Percentiles rank a stretch among this genome's conserved stretches.
Evolutionary conservation across 2,888 invertebrate species (phyloP).

Genomic region (Diplolepis rosae): DNA sequence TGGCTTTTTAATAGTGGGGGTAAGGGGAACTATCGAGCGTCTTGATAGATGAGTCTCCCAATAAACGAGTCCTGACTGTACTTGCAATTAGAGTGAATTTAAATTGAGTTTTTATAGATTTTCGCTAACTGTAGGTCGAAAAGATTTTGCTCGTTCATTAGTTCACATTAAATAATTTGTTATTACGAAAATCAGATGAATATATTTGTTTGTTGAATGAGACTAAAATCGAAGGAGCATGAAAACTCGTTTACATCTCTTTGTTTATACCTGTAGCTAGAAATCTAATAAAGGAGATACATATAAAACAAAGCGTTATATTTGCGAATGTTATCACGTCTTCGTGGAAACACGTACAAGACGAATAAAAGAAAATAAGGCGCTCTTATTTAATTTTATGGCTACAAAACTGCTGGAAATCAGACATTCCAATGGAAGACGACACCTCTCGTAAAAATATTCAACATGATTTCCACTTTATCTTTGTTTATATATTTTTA

Average conservation of each 20-base stretch:
- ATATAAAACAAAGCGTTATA: conserved; percentile 15
- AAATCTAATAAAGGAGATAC: not conserved
- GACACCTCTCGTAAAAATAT: conserved; percentile 11
- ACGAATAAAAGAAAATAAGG: conserved; percentile 23
- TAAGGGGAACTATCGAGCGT: too few relatives aligned
- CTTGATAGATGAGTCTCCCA: too few relatives aligned
- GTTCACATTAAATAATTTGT: too few relatives aligned
- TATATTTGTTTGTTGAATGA: not conserved
- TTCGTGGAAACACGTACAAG: conserved; percentile 16
- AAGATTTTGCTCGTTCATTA: too few relatives aligned
- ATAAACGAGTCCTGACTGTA: too few relatives aligned
- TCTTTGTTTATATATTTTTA: too few relatives aligned
- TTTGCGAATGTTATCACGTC: conserved; percentile 27
- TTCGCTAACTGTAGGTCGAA: too few relatives aligned
- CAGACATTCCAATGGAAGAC: conserved; percentile 31
- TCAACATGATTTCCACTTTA: conserved; percentile 3
- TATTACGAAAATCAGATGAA: too few relatives aligned
- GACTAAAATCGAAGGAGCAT: not conserved
- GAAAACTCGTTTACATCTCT: not conserved
- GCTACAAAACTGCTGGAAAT: conserved; percentile 34
- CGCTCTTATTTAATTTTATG: conserved; percentile 45
- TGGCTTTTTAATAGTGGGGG: too few relatives aligned
- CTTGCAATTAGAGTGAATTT: too few relatives aligned
- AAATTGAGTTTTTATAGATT: too few relatives aligned
- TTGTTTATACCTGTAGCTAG: not conserved